phyloP scores from a whole-genome alignment of 2,888 invertebrate genomes.

The Rosalia funebris region DNA sequence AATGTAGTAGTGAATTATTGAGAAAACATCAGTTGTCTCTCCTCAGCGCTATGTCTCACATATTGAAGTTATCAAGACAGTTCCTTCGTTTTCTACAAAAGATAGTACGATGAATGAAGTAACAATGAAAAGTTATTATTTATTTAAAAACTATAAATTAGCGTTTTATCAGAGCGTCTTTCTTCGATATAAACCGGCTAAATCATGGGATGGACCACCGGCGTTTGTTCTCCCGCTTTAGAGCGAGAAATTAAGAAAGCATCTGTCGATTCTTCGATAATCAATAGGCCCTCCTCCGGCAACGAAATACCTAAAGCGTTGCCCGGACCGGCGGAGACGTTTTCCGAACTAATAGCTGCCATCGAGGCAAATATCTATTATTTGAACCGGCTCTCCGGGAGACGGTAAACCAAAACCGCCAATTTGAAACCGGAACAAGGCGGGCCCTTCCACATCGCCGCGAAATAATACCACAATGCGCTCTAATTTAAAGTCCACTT shows the following conservation, averaged over 20 bases:
- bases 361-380: slow-evolving; percentile 52
- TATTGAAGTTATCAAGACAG: too few species aligned
- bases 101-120: too few species aligned
- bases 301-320: slow-evolving; percentile 52
- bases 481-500: slow-evolving; percentile 12
- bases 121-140: too few species aligned
- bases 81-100: too few species aligned
- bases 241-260: slow-evolving; percentile 46
- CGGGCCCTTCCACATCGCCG: slow-evolving; percentile 43
- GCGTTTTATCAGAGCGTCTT: too few species aligned
- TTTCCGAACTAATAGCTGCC: slow-evolving; percentile 43
- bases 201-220: too few species aligned
- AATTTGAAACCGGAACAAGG: slow-evolving; percentile 60
- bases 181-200: too few species aligned
- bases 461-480: slow-evolving; percentile 7
- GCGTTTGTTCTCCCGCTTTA: slow-evolving; percentile 32
- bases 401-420: slow-evolving; percentile 59
- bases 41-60: too few species aligned
- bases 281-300: slow-evolving; percentile 49
- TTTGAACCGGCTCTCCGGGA: slow-evolving; percentile 49
- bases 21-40: too few species aligned
- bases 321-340: slow-evolving; percentile 11
- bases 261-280: slow-evolving; percentile 51
- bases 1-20: too few species aligned
- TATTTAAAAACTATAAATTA: too few species aligned